Percentiles rank a stretch among this genome's conserved stretches.
phyloP scores from a whole-genome alignment of 2,113 vertebrate genomes.

The Capreolus pygargus region DNA sequence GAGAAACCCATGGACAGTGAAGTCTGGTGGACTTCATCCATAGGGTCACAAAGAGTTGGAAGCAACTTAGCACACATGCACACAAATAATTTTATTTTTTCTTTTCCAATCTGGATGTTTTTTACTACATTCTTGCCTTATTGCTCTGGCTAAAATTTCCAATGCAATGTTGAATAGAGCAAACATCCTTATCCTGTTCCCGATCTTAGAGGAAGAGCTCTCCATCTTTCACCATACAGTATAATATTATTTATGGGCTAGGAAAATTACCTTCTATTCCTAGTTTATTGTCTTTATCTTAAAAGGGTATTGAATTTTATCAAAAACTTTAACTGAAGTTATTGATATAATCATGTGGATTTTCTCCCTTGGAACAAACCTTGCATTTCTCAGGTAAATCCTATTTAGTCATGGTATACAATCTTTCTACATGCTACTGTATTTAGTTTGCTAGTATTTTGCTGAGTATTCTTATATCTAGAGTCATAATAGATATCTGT shows the following conservation, averaged over 20 bases:
- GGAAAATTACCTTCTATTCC: neutral
- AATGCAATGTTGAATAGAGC: neutral
- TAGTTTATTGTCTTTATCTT: neutral
- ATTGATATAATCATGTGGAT: neutral
- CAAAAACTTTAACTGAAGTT: neutral
- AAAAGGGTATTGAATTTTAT: neutral
- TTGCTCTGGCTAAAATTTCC: neutral
- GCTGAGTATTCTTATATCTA: neutral
- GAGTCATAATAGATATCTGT: neutral
- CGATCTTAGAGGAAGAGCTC: neutral
- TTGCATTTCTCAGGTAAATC: neutral
- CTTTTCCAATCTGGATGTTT: neutral
- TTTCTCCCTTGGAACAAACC: neutral
- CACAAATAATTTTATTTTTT: neutral
- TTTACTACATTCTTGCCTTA: neutral
- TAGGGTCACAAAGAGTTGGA: neutral
- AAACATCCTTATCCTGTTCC: neutral
- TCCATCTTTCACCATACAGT: neutral
- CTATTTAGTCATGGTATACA: neutral
- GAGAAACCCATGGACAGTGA: neutral
- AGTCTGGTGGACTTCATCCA: neutral
- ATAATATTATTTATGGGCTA: neutral
- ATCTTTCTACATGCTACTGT: neutral
- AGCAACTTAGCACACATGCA: neutral
- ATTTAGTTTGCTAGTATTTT: neutral